Conservation (phyloP, 1,140 invertebrate species). For the Diorhabda carinulata region DNA sequence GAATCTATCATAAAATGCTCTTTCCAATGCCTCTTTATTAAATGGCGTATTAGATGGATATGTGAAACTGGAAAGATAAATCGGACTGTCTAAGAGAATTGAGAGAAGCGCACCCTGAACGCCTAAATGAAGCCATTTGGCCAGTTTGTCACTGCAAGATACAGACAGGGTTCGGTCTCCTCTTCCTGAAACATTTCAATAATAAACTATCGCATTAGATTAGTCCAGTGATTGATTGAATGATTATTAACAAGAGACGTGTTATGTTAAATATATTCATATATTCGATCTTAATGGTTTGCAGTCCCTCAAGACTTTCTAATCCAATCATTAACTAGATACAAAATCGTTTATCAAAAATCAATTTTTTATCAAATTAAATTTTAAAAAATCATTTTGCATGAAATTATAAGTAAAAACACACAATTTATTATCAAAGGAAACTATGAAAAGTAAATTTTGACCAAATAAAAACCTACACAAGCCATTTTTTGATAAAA, state of each 20-base stretch:
- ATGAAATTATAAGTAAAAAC: too few relatives aligned
- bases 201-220: background rate
- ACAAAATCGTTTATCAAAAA: too few relatives aligned
- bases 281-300: background rate
- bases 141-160: slow-evolving; percentile 91
- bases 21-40: slow-evolving; percentile 58
- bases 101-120: slow-evolving; percentile 76
- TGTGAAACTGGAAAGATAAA: slow-evolving; percentile 68
- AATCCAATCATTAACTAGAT: too few relatives aligned
- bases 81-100: slow-evolving; percentile 61
- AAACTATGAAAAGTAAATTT: too few relatives aligned
- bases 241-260: background rate
- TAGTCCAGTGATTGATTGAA: background rate
- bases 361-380: too few relatives aligned
- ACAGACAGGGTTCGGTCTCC: slow-evolving; percentile 85
- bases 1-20: slow-evolving; percentile 60
- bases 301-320: background rate
- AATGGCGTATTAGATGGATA: slow-evolving; percentile 68
- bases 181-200: slow-evolving; percentile 48
- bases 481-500: too few relatives aligned
- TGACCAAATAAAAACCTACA: too few relatives aligned
- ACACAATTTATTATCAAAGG: too few relatives aligned
- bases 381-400: too few relatives aligned
- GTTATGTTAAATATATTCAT: background rate
- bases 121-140: slow-evolving; percentile 82